Conservation (phyloP, 2,888 invertebrate genomes). For the Tetragnatha montana region DNA sequence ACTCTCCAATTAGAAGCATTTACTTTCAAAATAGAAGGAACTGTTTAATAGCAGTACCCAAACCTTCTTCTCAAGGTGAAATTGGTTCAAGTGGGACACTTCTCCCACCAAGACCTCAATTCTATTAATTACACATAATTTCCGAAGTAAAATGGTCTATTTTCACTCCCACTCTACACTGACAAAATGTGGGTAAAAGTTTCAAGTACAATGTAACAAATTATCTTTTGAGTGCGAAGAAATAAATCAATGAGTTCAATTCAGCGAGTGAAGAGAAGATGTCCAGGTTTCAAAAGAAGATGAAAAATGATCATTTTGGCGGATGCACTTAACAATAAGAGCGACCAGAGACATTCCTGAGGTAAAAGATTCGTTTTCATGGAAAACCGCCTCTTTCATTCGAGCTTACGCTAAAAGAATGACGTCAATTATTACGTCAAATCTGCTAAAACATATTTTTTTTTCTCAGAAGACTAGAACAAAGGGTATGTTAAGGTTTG, state of each 20-base stretch:
- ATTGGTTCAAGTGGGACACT: too few species aligned
- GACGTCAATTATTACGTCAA: slow-evolving; percentile 56
- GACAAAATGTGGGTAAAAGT: background rate
- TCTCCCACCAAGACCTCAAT: too few species aligned
- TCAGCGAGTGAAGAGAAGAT: background rate
- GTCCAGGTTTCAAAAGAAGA: background rate
- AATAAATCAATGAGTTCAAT: background rate
- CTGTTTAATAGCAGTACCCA: too few species aligned
- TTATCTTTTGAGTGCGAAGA: background rate
- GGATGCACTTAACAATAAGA: slow-evolving; percentile 15
- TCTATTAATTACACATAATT: too few species aligned
- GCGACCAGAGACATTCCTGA: background rate
- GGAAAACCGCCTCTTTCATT: slow-evolving; percentile 33
- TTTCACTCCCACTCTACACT: too few species aligned
- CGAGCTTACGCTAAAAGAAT: slow-evolving; percentile 24
- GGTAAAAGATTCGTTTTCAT: slow-evolving; percentile 20
- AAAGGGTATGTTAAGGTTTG: slow-evolving; percentile 19
- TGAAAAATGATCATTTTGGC: slow-evolving; percentile 6
- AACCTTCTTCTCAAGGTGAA: too few species aligned
- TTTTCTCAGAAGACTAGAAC: slow-evolving; percentile 22
- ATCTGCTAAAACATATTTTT: background rate
- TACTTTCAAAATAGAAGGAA: too few species aligned
- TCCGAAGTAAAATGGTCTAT: too few species aligned
- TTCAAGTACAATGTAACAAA: background rate
- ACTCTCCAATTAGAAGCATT: too few species aligned